Base-by-base conservation (phyloP, 2,888 invertebrate genomes). In the Hypercompe scribonia region DNA sequence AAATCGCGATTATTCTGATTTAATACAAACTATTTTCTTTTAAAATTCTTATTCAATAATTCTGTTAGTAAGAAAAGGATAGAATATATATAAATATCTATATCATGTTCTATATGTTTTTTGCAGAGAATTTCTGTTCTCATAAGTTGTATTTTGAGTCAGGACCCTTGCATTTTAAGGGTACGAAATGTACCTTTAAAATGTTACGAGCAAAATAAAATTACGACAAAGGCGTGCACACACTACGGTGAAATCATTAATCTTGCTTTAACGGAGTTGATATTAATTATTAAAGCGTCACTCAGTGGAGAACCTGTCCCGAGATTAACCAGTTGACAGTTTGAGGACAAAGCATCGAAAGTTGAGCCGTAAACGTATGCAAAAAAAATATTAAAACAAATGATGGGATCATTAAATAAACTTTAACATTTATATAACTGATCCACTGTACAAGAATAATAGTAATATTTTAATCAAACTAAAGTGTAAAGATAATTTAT, bases 201-300 rank as follows among this genome's bases (percentile, higher is more conserved):
- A 13, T 65, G 13, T 31, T 34, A 21, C 24, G 39, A 61, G 39
- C 24, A 36, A 61, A 8, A 63, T 31, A 8, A 4, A 63, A 68
- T 61, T 31, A 36, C 10, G 18, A 61, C 42, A n/a, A 68, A 63
- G 33, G 28, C 15, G 63, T 70, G 39, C 21, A 50, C 33, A 36
- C 28, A 8, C 39, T 73, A 34, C 28, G 18, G 58, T 39, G 15
- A 54, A 58, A 71, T 63, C 65, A 65, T 74, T 73, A 77, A 74
- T 75, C 73, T 81, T 78, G 69, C 68, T 76, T 54, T 63, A 76
- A 77, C 68, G 58, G 69, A 73, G 78, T 72, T 71, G 58, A 69
- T 77, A 76, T 75, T 74, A 80, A 80, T 83, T 80, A 79, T 79
- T 81, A 71, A 78, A 64, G 71, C 46, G 72, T 79, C 81, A 79